Percentiles rank a stretch among this genome's conserved stretches.
phyloP scores from a whole-genome alignment of 2,888 invertebrate species.

The Xestia ashworthii region DNA sequence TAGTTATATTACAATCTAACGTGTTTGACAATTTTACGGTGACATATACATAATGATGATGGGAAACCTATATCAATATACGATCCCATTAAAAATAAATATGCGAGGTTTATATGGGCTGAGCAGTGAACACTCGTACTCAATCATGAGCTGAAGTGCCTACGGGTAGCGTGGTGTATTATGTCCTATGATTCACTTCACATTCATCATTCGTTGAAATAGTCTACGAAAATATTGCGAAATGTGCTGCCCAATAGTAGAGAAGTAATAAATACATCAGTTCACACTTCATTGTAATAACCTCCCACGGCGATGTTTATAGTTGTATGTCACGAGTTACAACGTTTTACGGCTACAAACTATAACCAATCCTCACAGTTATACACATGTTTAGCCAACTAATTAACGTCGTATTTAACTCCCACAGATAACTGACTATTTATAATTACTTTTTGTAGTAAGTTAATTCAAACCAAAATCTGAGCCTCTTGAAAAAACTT shows the following conservation, averaged over 20 bases:
- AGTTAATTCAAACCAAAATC: background rate
- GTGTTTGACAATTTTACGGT: too few species aligned
- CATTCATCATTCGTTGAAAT: constrained; percentile 45
- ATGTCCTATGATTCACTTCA: constrained; percentile 51
- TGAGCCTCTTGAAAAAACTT: background rate
- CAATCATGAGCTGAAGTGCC: constrained; percentile 27
- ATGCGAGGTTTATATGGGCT: constrained; percentile 2
- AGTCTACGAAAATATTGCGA: constrained; percentile 47
- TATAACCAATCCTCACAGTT: constrained; percentile 34
- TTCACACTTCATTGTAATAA: constrained; percentile 55
- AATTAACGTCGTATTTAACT: constrained; percentile 45
- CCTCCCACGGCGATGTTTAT: constrained; percentile 61
- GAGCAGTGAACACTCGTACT: constrained; percentile 14
- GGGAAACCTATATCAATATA: constrained; percentile 1
- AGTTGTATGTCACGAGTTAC: constrained; percentile 60
- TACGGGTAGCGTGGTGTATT: constrained; percentile 17
- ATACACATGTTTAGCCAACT: constrained; percentile 50
- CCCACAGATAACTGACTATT: constrained; percentile 3
- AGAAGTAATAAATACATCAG: constrained; percentile 60
- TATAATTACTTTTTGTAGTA: background rate
- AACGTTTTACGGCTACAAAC: constrained; percentile 59
- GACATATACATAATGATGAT: too few species aligned
- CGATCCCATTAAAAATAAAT: constrained; percentile 32
- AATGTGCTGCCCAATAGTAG: constrained; percentile 48
- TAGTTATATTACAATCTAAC: too few species aligned